Percentiles rank a stretch among this genome's conserved stretches.
phyloP scores from a whole-genome alignment of 2,113 vertebrate genomes.

The Pica pica region DNA sequence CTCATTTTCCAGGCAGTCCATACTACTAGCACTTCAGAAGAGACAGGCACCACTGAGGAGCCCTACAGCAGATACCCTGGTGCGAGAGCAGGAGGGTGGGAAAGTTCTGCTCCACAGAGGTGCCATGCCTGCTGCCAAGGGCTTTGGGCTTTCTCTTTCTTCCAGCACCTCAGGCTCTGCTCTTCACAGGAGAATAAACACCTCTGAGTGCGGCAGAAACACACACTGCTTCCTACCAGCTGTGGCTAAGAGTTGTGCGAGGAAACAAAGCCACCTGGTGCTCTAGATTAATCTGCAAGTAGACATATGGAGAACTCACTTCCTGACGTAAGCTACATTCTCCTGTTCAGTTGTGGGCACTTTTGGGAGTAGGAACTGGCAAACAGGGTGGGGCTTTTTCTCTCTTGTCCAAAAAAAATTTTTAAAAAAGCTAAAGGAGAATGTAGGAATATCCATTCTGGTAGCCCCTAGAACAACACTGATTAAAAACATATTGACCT shows the following conservation, averaged over 20 bases:
- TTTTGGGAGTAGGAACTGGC: not conserved
- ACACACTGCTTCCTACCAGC: not conserved
- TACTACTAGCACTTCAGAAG: not conserved
- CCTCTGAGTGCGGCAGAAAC: not conserved
- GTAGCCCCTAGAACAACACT: not conserved
- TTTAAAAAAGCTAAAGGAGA: not conserved
- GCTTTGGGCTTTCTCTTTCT: not conserved
- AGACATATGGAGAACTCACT: not conserved
- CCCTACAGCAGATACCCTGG: rapidly evolving
- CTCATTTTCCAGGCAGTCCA: not conserved
- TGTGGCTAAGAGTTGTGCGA: not conserved
- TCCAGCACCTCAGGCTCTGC: not conserved
- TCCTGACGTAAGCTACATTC: not conserved
- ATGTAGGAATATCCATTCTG: not conserved
- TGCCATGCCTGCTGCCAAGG: not conserved
- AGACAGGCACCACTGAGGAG: not conserved
- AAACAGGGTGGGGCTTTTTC: not conserved
- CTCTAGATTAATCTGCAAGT: not conserved
- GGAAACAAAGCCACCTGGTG: not conserved
- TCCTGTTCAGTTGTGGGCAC: not conserved
- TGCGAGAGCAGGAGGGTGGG: not conserved
- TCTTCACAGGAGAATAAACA: not conserved
- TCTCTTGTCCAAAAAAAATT: not conserved
- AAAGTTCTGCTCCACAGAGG: not conserved
- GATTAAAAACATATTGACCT: not conserved